Evolutionary conservation across 2,797 vertebrate species (phyloP), one percentile per base, ranked within the genome.

Genomic region (Microtus californicus): DNA sequence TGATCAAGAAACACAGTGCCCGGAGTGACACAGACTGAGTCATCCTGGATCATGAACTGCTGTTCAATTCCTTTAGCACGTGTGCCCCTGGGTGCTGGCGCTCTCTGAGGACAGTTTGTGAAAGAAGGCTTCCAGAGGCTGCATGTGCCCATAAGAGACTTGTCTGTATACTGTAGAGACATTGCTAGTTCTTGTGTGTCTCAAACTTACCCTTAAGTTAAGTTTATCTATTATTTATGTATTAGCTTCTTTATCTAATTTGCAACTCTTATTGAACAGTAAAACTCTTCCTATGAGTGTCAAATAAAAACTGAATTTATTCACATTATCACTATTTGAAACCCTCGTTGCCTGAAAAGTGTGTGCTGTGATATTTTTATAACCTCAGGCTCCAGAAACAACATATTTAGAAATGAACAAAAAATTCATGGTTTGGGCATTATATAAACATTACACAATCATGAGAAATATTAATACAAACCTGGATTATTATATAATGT

Each of bases 221-320:
- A 92, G 29, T 89, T 43, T 89, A 40, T 88, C 17, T 90, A 65
- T 61, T 87, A 43, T 21, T 74, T 86, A 88, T 51, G n/a, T 87
- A 45, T 89, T n/a, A 59, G 77, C 27, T 78, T 91, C n/a, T 54
- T 92, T 40, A 78, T 7, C 40, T 86, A 89, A 19, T 63, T 95
- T 85, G 76, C 90, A 94, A 51, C 40, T 87, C 71, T 93, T 89
- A 87, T 0, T 90, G 40, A 45, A 89, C 19, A 90, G 19, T 87
- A 91, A 90, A 80, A 40, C 6, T 86, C 92, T 43, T 74, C 31
- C 25, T 95, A 3, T 71, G 43, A 67, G 11, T 34, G 31, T 81
- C 76, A 91, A 86, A 94, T 87, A 87, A 95, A 82, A 95, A 85
- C 45, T 83, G 43, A 93, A 74, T 77, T 88, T 63, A 63, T n/a